Evolutionary conservation across 2,888 invertebrate species (phyloP).

Genomic region (Sphaerophoria rueppellii): DNA sequence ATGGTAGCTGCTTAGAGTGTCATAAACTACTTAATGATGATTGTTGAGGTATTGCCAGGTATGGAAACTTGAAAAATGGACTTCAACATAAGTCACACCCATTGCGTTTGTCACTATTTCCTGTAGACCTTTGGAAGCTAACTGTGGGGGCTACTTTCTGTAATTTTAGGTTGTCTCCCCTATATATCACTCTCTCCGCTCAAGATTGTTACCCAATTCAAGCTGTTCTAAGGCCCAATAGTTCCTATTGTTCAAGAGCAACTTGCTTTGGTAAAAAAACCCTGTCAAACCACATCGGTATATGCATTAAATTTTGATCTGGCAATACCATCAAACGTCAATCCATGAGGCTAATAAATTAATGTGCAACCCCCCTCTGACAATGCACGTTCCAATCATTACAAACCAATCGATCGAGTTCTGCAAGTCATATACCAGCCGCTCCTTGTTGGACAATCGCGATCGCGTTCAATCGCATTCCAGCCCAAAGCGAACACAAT

Average conservation of each 20-base stretch:
- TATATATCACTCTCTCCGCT: no score
- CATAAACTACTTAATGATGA: constrained; percentile 33
- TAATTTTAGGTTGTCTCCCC: no score
- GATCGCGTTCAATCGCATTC: constrained; percentile 56
- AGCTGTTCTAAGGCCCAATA: no score
- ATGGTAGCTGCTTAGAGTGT: constrained; percentile 16
- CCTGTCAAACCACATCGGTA: no score
- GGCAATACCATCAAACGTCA: constrained; percentile 14
- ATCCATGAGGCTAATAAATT: constrained; percentile 28
- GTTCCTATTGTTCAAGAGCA: no score
- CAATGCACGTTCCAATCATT: constrained; percentile 44
- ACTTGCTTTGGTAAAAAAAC: no score
- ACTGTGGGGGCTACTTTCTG: no score
- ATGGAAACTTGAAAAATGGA: no score
- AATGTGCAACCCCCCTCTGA: constrained; percentile 29
- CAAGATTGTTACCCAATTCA: no score
- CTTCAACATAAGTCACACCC: no score
- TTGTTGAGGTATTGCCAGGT: constrained; percentile 42
- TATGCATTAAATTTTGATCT: constrained; percentile 1
- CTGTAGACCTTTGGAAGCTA: no score
- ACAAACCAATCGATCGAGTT: constrained; percentile 36
- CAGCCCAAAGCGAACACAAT: constrained; percentile 24
- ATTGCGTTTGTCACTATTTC: no score
- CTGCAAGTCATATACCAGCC: constrained; percentile 1
- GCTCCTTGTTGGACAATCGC: constrained; percentile 42